phyloP scores from a whole-genome alignment of 1,140 invertebrate species.

The Calephelis nemesis region DNA sequence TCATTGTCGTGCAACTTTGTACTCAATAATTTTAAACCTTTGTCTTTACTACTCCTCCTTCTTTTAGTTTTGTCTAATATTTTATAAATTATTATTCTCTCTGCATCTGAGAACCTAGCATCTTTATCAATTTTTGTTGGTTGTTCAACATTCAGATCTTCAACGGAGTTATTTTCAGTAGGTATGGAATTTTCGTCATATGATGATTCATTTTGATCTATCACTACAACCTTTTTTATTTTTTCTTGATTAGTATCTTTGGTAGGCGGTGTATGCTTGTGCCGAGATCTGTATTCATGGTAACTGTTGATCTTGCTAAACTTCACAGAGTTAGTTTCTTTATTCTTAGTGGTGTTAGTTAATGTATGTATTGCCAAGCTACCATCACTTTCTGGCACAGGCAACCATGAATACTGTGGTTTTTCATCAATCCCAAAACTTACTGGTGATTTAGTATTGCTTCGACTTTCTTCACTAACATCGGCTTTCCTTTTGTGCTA shows the following conservation, averaged over 20 bases:
- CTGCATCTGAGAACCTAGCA: constrained; percentile 44
- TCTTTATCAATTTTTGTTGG: constrained; percentile 27
- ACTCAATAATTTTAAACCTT: neutral
- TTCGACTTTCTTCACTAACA: constrained; percentile 22
- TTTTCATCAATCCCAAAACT: constrained; percentile 35
- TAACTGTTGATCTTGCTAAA: constrained; percentile 61
- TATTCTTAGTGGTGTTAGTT: constrained; percentile 47
- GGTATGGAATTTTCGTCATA: constrained; percentile 36
- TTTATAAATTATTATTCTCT: constrained; percentile 49
- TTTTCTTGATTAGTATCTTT: constrained; percentile 46
- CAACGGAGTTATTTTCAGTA: constrained; percentile 49
- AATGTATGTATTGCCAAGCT: constrained; percentile 59
- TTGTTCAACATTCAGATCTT: constrained; percentile 38
- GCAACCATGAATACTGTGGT: constrained; percentile 66
- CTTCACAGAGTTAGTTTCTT: constrained; percentile 52
- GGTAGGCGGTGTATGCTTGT: constrained; percentile 69
- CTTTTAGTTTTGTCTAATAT: constrained; percentile 3
- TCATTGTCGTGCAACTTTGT: neutral
- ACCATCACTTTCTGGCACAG: constrained; percentile 60
- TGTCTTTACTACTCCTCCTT: constrained; percentile 8
- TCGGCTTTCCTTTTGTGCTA: neutral
- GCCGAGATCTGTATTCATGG: constrained; percentile 66
- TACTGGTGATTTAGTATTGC: constrained; percentile 47
- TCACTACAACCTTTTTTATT: constrained; percentile 39
- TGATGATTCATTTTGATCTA: constrained; percentile 43